Conservation (phyloP, 2,888 invertebrate genomes). For the Neoscelio sp. region DNA sequence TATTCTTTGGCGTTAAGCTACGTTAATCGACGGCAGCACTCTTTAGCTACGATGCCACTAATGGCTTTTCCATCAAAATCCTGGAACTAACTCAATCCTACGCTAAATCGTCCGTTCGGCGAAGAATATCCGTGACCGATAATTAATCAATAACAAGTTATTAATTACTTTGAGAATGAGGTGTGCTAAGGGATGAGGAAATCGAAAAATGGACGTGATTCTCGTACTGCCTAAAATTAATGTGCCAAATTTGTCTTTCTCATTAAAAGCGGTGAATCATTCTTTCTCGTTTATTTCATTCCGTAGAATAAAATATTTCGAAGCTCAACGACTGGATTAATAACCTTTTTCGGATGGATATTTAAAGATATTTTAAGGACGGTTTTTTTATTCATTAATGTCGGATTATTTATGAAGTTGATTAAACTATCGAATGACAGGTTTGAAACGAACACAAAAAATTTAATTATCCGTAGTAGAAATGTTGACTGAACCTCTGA, state of each 20-base stretch:
- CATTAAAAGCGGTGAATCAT: conserved; percentile 30
- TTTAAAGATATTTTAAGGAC: conserved; percentile 8
- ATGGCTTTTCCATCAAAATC: conserved; percentile 71
- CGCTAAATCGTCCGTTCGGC: conserved; percentile 61
- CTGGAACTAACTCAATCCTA: conserved; percentile 68
- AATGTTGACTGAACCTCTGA: too few relatives aligned
- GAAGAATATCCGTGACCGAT: conserved; percentile 59
- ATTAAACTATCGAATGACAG: conserved; percentile 15
- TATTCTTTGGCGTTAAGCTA: conserved; percentile 33
- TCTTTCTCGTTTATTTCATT: conserved; percentile 34
- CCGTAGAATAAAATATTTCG: conserved; percentile 29
- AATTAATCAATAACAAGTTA: conserved; percentile 75
- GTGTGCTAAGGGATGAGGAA: conserved; percentile 1
- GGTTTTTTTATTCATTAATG: background rate
- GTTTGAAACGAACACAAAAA: too few relatives aligned
- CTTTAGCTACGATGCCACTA: conserved; percentile 56
- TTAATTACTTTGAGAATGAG: conserved; percentile 70
- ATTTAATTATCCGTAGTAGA: too few relatives aligned
- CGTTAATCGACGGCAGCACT: conserved; percentile 49
- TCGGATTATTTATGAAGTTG: conserved; percentile 16
- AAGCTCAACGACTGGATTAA: conserved; percentile 25
- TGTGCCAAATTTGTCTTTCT: conserved; percentile 44
- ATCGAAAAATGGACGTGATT: conserved; percentile 30
- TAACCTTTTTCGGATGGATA: conserved; percentile 4
- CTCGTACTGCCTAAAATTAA: conserved; percentile 22